Evolutionary conservation across 1,140 invertebrate genomes (phyloP).

Genomic region (Asbolus verrucosus): DNA sequence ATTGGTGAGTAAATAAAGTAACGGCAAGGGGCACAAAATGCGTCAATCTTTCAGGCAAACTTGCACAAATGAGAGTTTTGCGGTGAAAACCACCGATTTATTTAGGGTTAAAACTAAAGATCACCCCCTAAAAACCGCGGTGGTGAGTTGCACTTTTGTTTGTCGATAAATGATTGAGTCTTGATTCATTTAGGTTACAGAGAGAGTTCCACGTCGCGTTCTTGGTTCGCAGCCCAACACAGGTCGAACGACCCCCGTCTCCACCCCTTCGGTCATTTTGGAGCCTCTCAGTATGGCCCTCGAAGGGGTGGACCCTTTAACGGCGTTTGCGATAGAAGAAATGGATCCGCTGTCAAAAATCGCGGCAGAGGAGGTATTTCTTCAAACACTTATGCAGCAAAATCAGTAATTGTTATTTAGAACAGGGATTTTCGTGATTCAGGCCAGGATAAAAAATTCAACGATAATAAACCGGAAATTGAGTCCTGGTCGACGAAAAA

Average conservation of each 20-base stretch:
- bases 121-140: conserved; percentile 71
- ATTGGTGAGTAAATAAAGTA: not conserved
- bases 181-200: conserved; percentile 67
- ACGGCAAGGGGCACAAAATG: not conserved
- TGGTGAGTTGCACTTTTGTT: too few species aligned
- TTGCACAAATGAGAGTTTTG: conserved; percentile 6
- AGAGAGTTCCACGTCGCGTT: conserved; percentile 66
- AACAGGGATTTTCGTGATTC: not conserved
- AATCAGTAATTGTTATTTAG: conserved; percentile 13
- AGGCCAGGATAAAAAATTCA: conserved; percentile 52
- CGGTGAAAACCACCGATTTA: conserved; percentile 8
- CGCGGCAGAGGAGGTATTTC: conserved; percentile 71
- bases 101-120: conserved; percentile 57
- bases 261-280: conserved; percentile 64
- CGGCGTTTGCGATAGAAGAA: conserved; percentile 76
- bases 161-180: too few species aligned
- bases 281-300: conserved; percentile 73
- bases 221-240: conserved; percentile 67
- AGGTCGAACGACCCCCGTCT: conserved; percentile 67
- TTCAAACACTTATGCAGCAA: too few species aligned
- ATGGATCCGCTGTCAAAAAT: conserved; percentile 76
- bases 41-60: conserved; percentile 14
- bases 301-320: conserved; percentile 81
- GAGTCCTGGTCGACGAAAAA: conserved; percentile 83
- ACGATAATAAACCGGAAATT: conserved; percentile 66